These are phyloP conservation scores for Centropyge bicolor DNA, from an alignment of 2,797 vertebrate species.

Conservation along the genomic window DNA sequence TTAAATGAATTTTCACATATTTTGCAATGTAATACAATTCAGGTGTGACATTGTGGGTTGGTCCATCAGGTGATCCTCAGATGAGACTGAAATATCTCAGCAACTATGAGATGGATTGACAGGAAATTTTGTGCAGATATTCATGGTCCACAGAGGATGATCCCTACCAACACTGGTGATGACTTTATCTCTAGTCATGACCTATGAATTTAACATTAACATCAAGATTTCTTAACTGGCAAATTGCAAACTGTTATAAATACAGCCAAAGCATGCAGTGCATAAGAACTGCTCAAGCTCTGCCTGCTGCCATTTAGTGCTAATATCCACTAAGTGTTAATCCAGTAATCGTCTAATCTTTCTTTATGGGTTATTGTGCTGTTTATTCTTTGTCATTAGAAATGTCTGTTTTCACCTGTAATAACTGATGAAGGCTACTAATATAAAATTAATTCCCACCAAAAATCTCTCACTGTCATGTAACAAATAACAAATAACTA, in stretches of 20 bases:
- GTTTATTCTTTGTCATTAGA: not conserved
- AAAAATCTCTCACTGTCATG: not conserved
- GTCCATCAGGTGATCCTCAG: not conserved
- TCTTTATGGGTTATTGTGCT: not conserved
- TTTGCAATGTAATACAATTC: no score
- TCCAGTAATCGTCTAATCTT: not conserved
- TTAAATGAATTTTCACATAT: no score
- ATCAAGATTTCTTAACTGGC: not conserved
- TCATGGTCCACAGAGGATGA: not conserved
- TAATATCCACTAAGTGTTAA: not conserved
- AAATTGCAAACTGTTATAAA: not conserved
- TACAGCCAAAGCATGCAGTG: not conserved
- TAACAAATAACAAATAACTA: no score
- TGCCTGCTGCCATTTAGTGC: not conserved
- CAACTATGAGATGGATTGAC: not conserved
- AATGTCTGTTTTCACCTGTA: not conserved
- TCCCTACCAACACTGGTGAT: not conserved
- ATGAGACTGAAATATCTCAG: not conserved
- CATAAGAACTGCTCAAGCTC: not conserved
- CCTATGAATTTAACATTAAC: not conserved
- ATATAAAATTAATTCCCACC: not conserved
- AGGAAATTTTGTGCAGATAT: not conserved
- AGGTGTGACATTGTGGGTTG: no score
- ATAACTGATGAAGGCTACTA: no score
- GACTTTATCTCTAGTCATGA: not conserved